Conservation (phyloP, 2,113 vertebrate genomes). For the Hydrochoerus hydrochaeris region DNA sequence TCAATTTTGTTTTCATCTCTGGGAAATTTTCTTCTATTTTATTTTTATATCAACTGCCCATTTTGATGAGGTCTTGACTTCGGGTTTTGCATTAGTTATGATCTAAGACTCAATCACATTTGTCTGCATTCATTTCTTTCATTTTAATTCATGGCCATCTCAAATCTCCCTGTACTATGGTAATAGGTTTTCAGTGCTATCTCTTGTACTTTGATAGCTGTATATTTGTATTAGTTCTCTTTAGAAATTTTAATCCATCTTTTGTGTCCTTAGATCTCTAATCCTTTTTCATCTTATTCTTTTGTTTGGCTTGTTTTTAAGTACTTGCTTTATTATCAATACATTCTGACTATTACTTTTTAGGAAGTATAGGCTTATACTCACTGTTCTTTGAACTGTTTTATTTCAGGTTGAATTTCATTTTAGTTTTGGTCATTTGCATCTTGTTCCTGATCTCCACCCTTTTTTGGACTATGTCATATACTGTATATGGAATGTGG, state of each 20-base stretch:
- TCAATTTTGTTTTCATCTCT: neutral
- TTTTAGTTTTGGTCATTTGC: neutral
- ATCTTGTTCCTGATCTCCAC: neutral
- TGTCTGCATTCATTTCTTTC: neutral
- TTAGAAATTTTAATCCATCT: neutral
- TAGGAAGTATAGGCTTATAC: neutral
- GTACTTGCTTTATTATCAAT: neutral
- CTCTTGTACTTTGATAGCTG: neutral
- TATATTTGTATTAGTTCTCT: neutral
- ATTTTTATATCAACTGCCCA: neutral
- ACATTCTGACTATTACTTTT: neutral
- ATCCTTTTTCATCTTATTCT: neutral
- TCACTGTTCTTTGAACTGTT: neutral
- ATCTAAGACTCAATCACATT: neutral
- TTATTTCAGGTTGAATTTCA: neutral
- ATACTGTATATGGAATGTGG: neutral
- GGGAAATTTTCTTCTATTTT: neutral
- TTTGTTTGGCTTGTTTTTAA: neutral
- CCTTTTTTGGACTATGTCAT: neutral
- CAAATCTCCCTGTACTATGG: neutral
- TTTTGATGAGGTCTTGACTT: neutral
- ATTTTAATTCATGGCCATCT: neutral
- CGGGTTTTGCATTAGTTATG: neutral
- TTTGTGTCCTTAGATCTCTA: slow-evolving; percentile 1
- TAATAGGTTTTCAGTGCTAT: neutral